A percentile compares a stretch with the other conserved stretches of the same genome.
These are phyloP conservation scores for Reinhardtius hippoglossoides DNA, from an alignment of 2,113 vertebrate species.

Conservation along the genomic window DNA sequence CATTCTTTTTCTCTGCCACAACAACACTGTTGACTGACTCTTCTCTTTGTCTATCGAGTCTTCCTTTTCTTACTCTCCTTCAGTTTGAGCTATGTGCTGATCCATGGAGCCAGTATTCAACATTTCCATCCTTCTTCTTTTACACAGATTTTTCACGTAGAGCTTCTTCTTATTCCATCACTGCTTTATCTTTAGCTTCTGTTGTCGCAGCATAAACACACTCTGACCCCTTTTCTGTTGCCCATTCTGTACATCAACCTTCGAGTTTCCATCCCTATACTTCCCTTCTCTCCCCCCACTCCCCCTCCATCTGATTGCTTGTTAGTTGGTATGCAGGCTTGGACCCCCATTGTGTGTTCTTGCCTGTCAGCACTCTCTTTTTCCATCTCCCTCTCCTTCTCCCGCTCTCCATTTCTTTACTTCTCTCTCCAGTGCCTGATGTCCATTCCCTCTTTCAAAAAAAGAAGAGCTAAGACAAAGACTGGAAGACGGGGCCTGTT, in stretches of 20 bases:
- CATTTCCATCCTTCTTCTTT: slow-evolving; percentile 28
- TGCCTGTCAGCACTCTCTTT: slow-evolving; percentile 77
- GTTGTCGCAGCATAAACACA: neutral
- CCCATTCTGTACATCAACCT: slow-evolving; percentile 54
- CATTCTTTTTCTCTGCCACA: neutral
- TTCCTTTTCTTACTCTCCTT: neutral
- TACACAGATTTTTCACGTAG: neutral
- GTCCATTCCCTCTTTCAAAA: slow-evolving; percentile 38
- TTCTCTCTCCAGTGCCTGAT: slow-evolving; percentile 30
- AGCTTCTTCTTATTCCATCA: neutral
- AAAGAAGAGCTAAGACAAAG: slow-evolving; percentile 12
- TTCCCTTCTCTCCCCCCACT: slow-evolving; percentile 33
- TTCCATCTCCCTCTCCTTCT: slow-evolving; percentile 44
- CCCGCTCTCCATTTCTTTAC: slow-evolving; percentile 20
- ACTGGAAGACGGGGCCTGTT: slow-evolving; percentile 35
- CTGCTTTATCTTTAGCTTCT: slow-evolving; percentile 8
- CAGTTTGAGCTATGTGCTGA: no score
- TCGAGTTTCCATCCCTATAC: slow-evolving; percentile 44
- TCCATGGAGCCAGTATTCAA: neutral
- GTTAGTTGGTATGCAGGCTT: slow-evolving; percentile 77
- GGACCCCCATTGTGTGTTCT: slow-evolving; percentile 72
- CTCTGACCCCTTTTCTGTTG: slow-evolving; percentile 22
- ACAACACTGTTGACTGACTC: neutral
- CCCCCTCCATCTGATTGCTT: slow-evolving; percentile 70
- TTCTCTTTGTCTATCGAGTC: neutral